Evolutionary conservation across 1,140 invertebrate species (phyloP), one percentile per base, ranked within the genome.

Genomic region (Nixonia krombeini): DNA sequence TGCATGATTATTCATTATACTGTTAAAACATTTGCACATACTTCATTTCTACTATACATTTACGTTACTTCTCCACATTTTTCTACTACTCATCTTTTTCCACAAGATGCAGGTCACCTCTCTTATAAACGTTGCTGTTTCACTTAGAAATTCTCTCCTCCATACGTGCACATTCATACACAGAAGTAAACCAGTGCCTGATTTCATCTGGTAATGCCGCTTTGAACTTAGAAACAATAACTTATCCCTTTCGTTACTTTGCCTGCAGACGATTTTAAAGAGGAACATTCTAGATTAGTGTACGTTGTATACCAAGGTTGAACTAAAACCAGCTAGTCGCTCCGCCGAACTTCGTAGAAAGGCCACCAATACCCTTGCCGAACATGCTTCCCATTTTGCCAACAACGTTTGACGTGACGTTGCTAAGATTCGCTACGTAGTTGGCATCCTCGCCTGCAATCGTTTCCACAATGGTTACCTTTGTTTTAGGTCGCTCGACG

Each of bases 371-470:
- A 50, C 92, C 91, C 81, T 93, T 93, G 35, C 93, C 92, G 72
- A 94, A 91, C 77, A 94, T 92, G 79, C 91, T 92, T 64, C 92
- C 92, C 73, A 95, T 89, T 76, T 90, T 88, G 23, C 91, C 92
- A 40, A 91, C 91, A 55, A 93, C 91, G 67, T 92, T 91, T 38
- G 90, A 90, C 17, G 91, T 91, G 23, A 90, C 90, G 74, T 91
- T 92, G 70, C 88, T 89, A 17, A 92, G 86, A 75, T 91, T 91
- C 17, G 87, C 86, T 31, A 91, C 87, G 61, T 87, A 87, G 78
- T 90, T 91, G 12, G 87, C 89, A 68, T 90, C 89, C 71, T 91
- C 89, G 28, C 87, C 88, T 29, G 82, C 83, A 35, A 86, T 77
- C 41, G 85, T 88, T 71, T 90, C 89, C 70, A 88, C 84, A 38